Conservation (phyloP, 1,140 invertebrate genomes). For the Ctenoplectra terminalis region DNA sequence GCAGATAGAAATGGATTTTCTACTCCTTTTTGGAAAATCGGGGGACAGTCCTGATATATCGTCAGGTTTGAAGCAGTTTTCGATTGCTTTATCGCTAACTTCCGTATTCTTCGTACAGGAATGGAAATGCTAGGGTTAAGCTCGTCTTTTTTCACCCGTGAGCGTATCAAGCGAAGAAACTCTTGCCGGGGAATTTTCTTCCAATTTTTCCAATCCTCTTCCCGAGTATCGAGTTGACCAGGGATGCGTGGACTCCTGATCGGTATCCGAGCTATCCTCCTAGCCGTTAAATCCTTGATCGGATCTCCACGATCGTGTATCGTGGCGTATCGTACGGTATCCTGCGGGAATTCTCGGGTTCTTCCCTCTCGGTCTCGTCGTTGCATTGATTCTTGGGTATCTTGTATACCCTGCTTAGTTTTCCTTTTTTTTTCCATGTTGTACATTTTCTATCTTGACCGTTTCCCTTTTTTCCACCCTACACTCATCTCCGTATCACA, state of each 20-base stretch:
- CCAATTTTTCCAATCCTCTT: slow-evolving; percentile 29
- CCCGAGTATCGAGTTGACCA: slow-evolving; percentile 50
- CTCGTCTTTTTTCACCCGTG: neutral
- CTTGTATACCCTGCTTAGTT: slow-evolving; percentile 18
- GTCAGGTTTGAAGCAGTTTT: neutral
- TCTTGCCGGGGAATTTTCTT: slow-evolving; percentile 26
- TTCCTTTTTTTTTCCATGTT: slow-evolving; percentile 60
- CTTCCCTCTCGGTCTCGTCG: slow-evolving; percentile 70
- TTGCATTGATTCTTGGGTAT: slow-evolving; percentile 76
- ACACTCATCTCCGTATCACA: too few species aligned
- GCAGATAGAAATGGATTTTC: neutral
- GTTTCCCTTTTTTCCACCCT: slow-evolving; percentile 57
- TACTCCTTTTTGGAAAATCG: neutral
- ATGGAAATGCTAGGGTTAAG: neutral
- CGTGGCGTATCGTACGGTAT: slow-evolving; percentile 65
- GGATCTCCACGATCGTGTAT: slow-evolving; percentile 65
- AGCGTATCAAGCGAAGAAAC: slow-evolving; percentile 16
- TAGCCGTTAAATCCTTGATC: slow-evolving; percentile 56
- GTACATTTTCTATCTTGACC: slow-evolving; percentile 36
- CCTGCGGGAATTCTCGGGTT: slow-evolving; percentile 76
- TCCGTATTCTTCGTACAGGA: neutral
- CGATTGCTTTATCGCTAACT: neutral
- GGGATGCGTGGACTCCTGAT: slow-evolving; percentile 30
- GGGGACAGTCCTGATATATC: neutral
- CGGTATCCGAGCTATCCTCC: slow-evolving; percentile 29